Base-by-base conservation (phyloP, 2,888 invertebrate genomes). In the Eupithecia tripunctaria region DNA sequence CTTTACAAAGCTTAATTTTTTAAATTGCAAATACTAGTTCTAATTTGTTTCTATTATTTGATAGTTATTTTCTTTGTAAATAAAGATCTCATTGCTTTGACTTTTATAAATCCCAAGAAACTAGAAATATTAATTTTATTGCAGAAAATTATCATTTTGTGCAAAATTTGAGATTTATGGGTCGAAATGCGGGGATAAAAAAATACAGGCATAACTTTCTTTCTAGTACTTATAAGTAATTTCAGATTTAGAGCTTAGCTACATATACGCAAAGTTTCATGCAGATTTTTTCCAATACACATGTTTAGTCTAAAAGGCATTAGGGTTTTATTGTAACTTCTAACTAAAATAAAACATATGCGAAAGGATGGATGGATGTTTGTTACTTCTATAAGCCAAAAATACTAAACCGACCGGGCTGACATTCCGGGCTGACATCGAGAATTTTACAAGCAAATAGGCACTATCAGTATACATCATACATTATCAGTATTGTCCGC, bases 401-500 rank as follows among this genome's bases (percentile, higher is more conserved):
- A 41, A 4, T 15, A 41, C 41, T 5, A 14, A 18, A 43, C 18
- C n/a, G 43, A 43, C 0, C 15, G 15, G 18, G 43, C 1, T 43
- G 43, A 7, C 1, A 6, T 18, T n/a, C 0, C 15, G 15, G 18
- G 43, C 1, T 43, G 43, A 7, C 1, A 6, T 18, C n/a, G n/a
- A n/a, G n/a, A n/a, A n/a, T n/a, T n/a, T n/a, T n/a, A n/a, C n/a
- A n/a, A 32, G 25, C 56, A 12, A 14, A 21, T 56, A 78, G 68
- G 69, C 60, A 72, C 76, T 84, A 84, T 83, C 81, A 77, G 68
- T 77, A 76, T 74, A 76, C 70, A 75, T 74, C n/a, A 64, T 67
- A 80, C 80, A 82, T 81, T 85, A 78, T 78, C 76, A 66, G 66
- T 77, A 79, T 79, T 83, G 91, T 92, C 80, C 88, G 82, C 91